Conservation (phyloP, 2,113 vertebrate species). For the Deroptyus accipitrinus region DNA sequence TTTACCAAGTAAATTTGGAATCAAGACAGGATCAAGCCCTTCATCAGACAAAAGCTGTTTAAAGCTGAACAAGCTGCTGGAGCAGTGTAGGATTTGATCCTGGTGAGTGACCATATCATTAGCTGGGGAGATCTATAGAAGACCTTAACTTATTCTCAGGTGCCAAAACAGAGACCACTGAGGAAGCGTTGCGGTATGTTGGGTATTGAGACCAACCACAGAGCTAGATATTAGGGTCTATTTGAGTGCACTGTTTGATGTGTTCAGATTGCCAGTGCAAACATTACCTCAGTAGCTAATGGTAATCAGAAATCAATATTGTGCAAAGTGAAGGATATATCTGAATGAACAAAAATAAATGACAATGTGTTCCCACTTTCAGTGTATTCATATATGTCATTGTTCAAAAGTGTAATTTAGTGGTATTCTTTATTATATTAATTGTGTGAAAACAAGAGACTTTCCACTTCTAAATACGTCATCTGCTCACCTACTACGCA, state of each 20-base stretch:
- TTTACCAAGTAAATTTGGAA: not conserved
- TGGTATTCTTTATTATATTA: not conserved
- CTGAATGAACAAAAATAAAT: not conserved
- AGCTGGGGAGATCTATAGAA: not conserved
- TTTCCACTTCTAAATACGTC: not conserved
- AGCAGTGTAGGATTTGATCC: not conserved
- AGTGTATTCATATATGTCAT: not conserved
- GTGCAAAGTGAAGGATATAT: not conserved
- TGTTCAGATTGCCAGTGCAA: not conserved
- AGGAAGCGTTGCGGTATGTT: not conserved
- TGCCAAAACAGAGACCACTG: not conserved
- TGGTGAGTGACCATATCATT: not conserved
- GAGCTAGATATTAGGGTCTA: not conserved
- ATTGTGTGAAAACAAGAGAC: not conserved
- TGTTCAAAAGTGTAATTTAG: not conserved
- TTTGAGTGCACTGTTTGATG: not conserved
- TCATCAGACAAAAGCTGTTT: not conserved
- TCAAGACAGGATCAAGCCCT: not conserved
- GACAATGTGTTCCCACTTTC: not conserved
- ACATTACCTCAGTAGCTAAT: not conserved
- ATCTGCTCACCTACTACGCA: not conserved
- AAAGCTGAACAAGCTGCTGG: not conserved
- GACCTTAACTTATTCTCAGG: not conserved
- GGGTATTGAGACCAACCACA: not conserved
- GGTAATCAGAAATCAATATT: not conserved